These are phyloP conservation scores for Engystomops pustulosus DNA, from an alignment of 2,113 vertebrate species.

Conservation along the genomic window DNA sequence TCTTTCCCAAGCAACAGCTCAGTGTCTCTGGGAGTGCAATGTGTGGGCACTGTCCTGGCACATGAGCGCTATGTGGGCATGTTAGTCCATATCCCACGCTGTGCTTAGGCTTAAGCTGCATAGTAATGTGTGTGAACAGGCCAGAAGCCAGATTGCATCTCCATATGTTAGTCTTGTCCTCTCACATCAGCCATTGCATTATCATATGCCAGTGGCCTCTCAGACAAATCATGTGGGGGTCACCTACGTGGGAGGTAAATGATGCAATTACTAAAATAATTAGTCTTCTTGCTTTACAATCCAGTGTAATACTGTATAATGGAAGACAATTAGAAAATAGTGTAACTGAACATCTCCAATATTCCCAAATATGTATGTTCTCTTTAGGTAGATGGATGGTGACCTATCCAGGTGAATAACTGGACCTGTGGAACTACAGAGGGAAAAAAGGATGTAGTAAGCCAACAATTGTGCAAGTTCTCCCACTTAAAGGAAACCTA, in stretches of 20 bases:
- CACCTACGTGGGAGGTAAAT: neutral
- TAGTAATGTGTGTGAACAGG: conserved; percentile 34
- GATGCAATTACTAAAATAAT: neutral
- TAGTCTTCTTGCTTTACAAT: neutral
- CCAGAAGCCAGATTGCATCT: neutral
- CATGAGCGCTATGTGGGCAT: conserved; percentile 17
- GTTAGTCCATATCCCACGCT: conserved; percentile 36
- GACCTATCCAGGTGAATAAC: too few species aligned
- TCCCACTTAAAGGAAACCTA: too few species aligned
- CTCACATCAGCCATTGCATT: neutral
- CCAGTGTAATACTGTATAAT: too few species aligned
- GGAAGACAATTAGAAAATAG: too few species aligned
- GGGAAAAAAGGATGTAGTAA: too few species aligned
- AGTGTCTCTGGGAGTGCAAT: conserved; percentile 32
- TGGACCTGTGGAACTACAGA: too few species aligned
- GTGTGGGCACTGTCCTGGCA: conserved; percentile 45
- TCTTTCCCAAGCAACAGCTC: conserved; percentile 29
- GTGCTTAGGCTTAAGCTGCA: conserved; percentile 4
- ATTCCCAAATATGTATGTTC: too few species aligned
- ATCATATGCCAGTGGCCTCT: neutral
- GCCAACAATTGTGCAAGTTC: too few species aligned
- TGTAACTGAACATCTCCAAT: too few species aligned
- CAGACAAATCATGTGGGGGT: neutral
- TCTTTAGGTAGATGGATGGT: too few species aligned
- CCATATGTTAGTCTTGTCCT: conserved; percentile 10